These are phyloP conservation scores for Lepidurus packardi DNA, from an alignment of 1,140 invertebrate genomes.

Conservation along the genomic window DNA sequence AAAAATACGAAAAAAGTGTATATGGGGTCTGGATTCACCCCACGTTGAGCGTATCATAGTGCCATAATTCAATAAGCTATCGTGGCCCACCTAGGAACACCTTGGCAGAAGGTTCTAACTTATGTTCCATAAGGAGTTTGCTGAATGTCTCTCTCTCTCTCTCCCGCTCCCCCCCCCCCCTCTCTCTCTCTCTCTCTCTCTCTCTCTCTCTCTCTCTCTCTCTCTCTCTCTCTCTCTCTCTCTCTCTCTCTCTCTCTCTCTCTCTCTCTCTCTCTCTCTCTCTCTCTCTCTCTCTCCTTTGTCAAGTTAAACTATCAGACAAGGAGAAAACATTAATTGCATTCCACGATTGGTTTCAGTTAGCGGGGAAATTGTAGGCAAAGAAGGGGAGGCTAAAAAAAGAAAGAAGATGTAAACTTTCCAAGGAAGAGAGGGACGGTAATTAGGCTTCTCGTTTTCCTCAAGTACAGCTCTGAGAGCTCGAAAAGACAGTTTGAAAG, in stretches of 20 bases:
- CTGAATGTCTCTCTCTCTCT: background rate
- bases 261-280: background rate
- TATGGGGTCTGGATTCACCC: constrained; percentile 6
- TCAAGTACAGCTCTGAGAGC: background rate
- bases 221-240: background rate
- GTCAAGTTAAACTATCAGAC: constrained; percentile 12
- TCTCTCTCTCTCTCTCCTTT: background rate
- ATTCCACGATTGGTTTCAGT: background rate
- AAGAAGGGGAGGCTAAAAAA: background rate
- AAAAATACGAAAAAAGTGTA: background rate
- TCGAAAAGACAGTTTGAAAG: background rate
- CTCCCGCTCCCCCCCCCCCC: no score
- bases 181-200: background rate
- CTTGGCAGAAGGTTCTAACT: constrained; percentile 9
- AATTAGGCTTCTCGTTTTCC: constrained; percentile 14
- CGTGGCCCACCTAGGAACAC: constrained; percentile 13
- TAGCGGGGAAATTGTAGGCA: background rate
- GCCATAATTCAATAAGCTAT: constrained; percentile 11
- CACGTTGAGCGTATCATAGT: constrained; percentile 21
- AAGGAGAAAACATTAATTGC: background rate
- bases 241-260: background rate
- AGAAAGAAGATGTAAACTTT: background rate
- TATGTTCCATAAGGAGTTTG: background rate
- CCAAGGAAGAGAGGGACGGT: background rate
- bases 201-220: background rate